Percentiles rank a stretch among this genome's conserved stretches.
Conservation (phyloP, 2,888 invertebrate species). For the Hololepta plana region DNA sequence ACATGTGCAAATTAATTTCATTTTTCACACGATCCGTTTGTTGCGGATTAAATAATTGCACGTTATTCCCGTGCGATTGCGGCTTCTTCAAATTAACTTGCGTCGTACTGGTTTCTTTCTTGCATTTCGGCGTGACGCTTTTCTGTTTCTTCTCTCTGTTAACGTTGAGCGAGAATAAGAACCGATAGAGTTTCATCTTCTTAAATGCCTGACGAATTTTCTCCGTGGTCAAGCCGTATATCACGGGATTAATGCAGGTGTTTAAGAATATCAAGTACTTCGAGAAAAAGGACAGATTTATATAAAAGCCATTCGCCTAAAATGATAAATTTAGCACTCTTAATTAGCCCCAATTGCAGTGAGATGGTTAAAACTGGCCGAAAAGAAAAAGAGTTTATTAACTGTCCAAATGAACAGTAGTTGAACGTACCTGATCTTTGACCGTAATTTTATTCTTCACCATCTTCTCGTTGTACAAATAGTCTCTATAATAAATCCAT, state of each 20-base stretch:
- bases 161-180: no score
- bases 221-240: conserved; percentile 58
- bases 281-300: conserved; percentile 45
- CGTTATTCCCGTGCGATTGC: no score
- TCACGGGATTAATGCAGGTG: conserved; percentile 57
- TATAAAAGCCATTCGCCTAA: conserved; percentile 37
- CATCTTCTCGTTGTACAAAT: conserved; percentile 23
- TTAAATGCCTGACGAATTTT: conserved; percentile 49
- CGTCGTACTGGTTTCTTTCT: no score
- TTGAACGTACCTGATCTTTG: conserved; percentile 25
- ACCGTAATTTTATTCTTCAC: conserved; percentile 18
- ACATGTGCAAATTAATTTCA: no score
- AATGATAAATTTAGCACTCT: conserved; percentile 6
- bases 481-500: conserved; percentile 44
- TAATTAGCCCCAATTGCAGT: not conserved
- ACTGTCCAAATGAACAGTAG: conserved; percentile 5
- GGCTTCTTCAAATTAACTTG: no score
- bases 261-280: conserved; percentile 53
- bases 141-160: no score
- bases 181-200: no score
- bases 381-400: conserved; percentile 3
- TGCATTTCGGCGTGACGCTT: no score
- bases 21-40: no score
- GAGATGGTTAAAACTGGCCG: no score
- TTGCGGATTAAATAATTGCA: no score